Evolutionary conservation across 2,797 vertebrate species (phyloP).

Genomic region (Sarcoramphus papa): DNA sequence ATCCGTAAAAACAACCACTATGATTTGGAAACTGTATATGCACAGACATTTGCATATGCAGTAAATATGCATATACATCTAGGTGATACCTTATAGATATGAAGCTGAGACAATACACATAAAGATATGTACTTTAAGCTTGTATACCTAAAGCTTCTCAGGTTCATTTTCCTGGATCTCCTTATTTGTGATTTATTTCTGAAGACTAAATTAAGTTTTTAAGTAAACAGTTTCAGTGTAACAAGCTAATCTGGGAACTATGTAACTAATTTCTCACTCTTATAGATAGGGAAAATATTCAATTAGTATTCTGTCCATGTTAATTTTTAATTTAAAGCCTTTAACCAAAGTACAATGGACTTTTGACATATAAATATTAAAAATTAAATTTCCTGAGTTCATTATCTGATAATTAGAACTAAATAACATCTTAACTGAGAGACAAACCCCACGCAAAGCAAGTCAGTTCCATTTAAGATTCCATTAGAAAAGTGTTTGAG

Average conservation of each 20-base stretch:
- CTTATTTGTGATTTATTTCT: slow-evolving; percentile 52
- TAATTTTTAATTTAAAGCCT: slow-evolving; percentile 80
- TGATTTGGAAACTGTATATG: background rate
- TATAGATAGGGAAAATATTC: slow-evolving; percentile 6
- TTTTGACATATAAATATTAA: slow-evolving; percentile 84
- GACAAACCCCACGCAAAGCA: slow-evolving; percentile 82
- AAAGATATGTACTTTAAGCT: background rate
- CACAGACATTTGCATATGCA: background rate
- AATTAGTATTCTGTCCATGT: slow-evolving; percentile 49
- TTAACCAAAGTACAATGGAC: slow-evolving; percentile 76
- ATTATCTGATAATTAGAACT: slow-evolving; percentile 91
- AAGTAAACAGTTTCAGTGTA: slow-evolving; percentile 51
- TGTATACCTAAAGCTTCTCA: background rate
- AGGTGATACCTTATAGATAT: background rate
- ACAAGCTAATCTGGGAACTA: slow-evolving; percentile 42
- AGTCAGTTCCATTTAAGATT: slow-evolving; percentile 88
- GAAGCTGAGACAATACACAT: background rate
- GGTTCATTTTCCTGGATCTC: slow-evolving; percentile 13
- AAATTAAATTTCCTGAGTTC: slow-evolving; percentile 85
- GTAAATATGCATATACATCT: background rate
- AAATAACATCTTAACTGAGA: slow-evolving; percentile 86
- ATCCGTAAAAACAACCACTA: background rate
- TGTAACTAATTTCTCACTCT: slow-evolving; percentile 50
- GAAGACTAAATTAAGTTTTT: slow-evolving; percentile 58
- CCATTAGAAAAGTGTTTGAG: slow-evolving; percentile 84